These are phyloP conservation scores for Oscheius sp. DNA, from an alignment of 1,140 invertebrate species.

Conservation along the genomic window DNA sequence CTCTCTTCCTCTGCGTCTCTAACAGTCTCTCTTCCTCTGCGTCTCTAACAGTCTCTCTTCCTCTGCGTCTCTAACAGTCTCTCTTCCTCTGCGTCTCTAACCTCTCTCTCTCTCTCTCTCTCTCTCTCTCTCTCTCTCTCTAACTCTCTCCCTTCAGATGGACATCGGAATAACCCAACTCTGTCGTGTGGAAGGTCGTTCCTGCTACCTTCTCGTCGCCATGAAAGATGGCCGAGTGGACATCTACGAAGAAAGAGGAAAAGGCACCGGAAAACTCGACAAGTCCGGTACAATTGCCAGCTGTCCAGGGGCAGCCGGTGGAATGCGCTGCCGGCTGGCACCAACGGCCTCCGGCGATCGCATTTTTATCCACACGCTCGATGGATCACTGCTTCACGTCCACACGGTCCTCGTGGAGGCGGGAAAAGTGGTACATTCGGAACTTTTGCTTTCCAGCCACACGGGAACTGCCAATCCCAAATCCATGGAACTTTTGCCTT, in stretches of 20 bases:
- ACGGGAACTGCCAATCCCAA: background rate
- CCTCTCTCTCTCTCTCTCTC: too few species aligned
- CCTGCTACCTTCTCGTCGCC: slow-evolving; percentile 20
- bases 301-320: background rate
- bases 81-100: too few species aligned
- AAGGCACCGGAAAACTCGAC: slow-evolving; percentile 12
- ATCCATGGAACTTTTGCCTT: slow-evolving; percentile 5
- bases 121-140: too few species aligned
- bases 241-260: slow-evolving; percentile 29
- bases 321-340: background rate
- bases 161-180: background rate
- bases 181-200: slow-evolving; percentile 4
- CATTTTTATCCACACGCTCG: slow-evolving; percentile 21
- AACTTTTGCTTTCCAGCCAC: background rate
- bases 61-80: too few species aligned
- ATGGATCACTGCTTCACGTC: background rate
- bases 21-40: too few species aligned
- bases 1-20: too few species aligned
- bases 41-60: too few species aligned
- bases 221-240: slow-evolving; percentile 20
- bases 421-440: background rate
- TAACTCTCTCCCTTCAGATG: too few species aligned
- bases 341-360: slow-evolving; percentile 6
- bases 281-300: slow-evolving; percentile 2
- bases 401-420: slow-evolving; percentile 6